Percentiles rank a stretch among this genome's conserved stretches.
Conservation (phyloP, 2,797 vertebrate genomes). For the Gymnocypris eckloni region DNA sequence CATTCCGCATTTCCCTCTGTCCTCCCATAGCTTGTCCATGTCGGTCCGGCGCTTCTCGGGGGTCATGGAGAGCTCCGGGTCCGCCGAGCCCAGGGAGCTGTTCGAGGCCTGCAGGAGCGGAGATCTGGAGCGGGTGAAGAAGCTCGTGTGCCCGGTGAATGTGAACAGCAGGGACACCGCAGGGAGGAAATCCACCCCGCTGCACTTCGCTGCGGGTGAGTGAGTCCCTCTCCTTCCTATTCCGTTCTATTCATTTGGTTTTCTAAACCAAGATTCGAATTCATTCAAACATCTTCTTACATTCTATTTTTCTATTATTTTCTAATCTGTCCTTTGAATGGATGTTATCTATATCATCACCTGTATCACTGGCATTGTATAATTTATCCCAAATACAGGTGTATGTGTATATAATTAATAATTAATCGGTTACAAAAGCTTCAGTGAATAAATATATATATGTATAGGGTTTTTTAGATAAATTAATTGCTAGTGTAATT, state of each 20-base stretch:
- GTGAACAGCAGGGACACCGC: conserved; percentile 93
- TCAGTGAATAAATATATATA: neutral
- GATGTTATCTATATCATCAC: neutral
- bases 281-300: neutral
- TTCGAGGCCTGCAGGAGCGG: conserved; percentile 94
- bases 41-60: conserved; percentile 75
- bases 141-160: conserved; percentile 84
- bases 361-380: neutral
- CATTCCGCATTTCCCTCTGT: conserved; percentile 38
- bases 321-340: neutral
- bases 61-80: conserved; percentile 57
- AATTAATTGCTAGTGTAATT: neutral
- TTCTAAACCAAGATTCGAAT: neutral
- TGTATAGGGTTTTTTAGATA: neutral
- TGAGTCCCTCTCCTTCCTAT: conserved; percentile 27
- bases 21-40: conserved; percentile 64
- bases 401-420: neutral
- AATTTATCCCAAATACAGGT: neutral
- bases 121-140: conserved; percentile 90
- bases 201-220: conserved; percentile 93
- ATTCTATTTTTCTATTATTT: neutral
- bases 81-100: conserved; percentile 81
- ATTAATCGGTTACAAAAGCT: neutral
- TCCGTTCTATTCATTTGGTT: neutral
- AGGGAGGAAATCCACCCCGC: conserved; percentile 90